Conservation (phyloP, 2,113 vertebrate genomes). For the Macquaria australasica region DNA sequence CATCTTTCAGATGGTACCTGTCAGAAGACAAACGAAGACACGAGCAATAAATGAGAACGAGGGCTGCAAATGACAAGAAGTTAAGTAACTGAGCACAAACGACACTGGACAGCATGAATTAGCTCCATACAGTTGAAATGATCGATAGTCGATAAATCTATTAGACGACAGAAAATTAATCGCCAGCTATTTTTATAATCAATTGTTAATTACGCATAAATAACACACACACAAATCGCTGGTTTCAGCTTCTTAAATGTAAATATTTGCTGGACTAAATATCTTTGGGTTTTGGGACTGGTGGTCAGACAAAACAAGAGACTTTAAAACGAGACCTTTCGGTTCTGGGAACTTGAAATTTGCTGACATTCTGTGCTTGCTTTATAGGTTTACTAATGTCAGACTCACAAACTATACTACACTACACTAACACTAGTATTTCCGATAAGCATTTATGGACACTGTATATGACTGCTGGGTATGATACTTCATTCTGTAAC, state of each 20-base stretch:
- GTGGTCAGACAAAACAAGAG: background rate
- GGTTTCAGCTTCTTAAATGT: background rate
- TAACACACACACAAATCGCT: background rate
- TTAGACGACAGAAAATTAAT: background rate
- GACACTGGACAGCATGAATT: background rate
- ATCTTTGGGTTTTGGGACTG: background rate
- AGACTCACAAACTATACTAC: background rate
- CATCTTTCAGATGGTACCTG: constrained; percentile 98
- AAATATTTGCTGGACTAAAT: background rate
- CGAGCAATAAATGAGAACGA: background rate
- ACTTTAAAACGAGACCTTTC: background rate
- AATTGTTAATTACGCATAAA: background rate
- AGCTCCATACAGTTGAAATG: background rate
- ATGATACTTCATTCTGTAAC: background rate
- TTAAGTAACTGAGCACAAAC: background rate
- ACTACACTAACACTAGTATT: background rate
- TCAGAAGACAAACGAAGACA: background rate
- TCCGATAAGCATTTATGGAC: background rate
- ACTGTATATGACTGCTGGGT: background rate
- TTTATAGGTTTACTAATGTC: too few relatives aligned
- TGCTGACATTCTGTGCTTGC: too few relatives aligned
- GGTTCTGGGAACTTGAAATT: background rate
- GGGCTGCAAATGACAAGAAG: background rate
- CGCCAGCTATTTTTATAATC: background rate
- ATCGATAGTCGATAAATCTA: background rate